Percentiles rank a stretch among this genome's conserved stretches.
Conservation (phyloP, 2,797 vertebrate genomes). For the Poecilia picta region DNA sequence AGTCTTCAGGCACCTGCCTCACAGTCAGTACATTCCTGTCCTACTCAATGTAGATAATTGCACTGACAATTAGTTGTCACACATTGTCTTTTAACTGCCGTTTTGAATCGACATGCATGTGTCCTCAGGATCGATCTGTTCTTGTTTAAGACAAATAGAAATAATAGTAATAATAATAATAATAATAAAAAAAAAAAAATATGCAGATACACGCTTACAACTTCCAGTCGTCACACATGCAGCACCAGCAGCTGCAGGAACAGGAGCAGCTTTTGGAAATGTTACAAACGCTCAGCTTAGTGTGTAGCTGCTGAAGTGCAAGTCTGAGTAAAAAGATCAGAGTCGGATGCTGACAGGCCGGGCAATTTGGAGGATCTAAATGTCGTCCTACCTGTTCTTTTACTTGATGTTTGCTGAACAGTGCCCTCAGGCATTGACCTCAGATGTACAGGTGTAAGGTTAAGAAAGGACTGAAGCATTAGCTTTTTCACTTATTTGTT, state of each 20-base stretch:
- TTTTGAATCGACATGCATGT: constrained; percentile 14
- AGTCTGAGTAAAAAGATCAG: constrained; percentile 8
- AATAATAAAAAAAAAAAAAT: too few relatives aligned
- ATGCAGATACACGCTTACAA: constrained; percentile 8
- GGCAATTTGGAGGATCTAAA: constrained; percentile 53
- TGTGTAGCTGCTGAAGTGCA: constrained; percentile 1
- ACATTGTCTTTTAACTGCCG: constrained; percentile 32
- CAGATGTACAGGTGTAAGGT: constrained; percentile 32
- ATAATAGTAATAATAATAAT: too few relatives aligned
- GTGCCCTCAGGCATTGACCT: constrained; percentile 52
- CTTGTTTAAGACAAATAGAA: constrained; percentile 1
- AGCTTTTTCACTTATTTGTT: constrained; percentile 5
- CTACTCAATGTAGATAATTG: constrained; percentile 24
- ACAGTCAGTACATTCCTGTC: constrained; percentile 23
- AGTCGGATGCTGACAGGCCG: constrained; percentile 32
- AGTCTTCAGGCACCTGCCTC: constrained; percentile 47
- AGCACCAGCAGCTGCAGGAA: background rate
- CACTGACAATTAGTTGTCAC: constrained; percentile 36
- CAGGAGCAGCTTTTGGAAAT: constrained; percentile 7
- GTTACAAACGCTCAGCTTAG: constrained; percentile 12
- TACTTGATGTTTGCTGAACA: constrained; percentile 44
- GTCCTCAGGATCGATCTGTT: constrained; percentile 36
- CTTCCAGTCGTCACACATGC: constrained; percentile 23
- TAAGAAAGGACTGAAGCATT: constrained; percentile 23
- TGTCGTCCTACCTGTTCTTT: constrained; percentile 67